Evolutionary conservation across 2,797 vertebrate species (phyloP).

Genomic region (Aselliscus stoliczkanus): DNA sequence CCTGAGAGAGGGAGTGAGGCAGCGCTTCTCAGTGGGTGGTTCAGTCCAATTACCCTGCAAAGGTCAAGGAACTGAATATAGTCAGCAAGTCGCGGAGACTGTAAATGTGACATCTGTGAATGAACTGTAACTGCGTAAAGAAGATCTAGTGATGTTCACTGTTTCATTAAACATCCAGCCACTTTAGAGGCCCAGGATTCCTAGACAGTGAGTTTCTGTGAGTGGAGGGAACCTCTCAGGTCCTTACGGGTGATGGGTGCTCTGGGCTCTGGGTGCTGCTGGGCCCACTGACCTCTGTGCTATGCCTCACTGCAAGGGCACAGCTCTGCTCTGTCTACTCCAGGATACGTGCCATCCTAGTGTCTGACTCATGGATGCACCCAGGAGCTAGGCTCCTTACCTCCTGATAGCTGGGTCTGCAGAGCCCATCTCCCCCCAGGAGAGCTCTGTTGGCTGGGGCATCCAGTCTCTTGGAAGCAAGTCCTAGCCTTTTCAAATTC

Average conservation of each 20-base stretch:
- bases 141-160: background rate
- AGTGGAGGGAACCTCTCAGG: background rate
- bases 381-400: no score
- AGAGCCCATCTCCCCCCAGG: rapidly evolving
- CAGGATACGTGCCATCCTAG: rapidly evolving
- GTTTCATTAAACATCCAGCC: background rate
- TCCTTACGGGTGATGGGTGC: rapidly evolving
- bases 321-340: background rate
- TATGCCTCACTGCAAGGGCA: rapidly evolving
- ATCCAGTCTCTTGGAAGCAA: background rate
- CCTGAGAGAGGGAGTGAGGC: background rate
- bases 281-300: background rate
- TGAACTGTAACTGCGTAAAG: background rate
- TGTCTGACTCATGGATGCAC: background rate
- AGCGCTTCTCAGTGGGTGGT: background rate
- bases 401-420: rapidly evolving
- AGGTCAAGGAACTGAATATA: background rate
- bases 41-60: no score
- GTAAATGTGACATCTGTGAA: background rate
- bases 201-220: background rate
- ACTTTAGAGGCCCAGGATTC: background rate
- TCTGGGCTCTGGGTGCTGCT: background rate
- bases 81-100: background rate
- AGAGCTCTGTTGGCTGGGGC: background rate
- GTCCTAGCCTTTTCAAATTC: background rate